Percentiles rank a stretch among this genome's conserved stretches.
These are phyloP conservation scores for Zosterops borbonicus DNA, from an alignment of 2,113 vertebrate genomes.

Conservation along the genomic window DNA sequence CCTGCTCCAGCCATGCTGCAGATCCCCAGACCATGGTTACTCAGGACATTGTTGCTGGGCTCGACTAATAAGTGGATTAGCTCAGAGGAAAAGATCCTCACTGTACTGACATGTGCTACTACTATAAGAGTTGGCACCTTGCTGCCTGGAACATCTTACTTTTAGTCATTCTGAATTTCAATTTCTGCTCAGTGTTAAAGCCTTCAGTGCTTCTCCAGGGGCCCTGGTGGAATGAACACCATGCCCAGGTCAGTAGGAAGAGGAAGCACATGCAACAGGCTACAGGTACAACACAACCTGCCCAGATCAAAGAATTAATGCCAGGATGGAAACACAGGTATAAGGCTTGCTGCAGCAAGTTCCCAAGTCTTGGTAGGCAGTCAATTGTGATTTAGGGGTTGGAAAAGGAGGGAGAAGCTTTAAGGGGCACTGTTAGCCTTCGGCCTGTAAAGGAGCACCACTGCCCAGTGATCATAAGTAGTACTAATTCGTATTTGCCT, in stretches of 20 bases:
- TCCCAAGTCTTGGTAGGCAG: background rate
- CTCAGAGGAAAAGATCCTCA: background rate
- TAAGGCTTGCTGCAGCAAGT: background rate
- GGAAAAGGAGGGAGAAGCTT: background rate
- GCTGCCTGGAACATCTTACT: background rate
- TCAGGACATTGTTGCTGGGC: background rate
- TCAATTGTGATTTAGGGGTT: background rate
- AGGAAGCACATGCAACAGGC: background rate
- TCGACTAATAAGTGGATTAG: background rate
- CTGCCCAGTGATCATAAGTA: background rate
- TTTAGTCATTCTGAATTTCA: background rate
- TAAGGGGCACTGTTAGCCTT: accelerated
- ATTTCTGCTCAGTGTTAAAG: background rate
- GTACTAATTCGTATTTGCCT: background rate
- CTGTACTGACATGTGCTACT: background rate
- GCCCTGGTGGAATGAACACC: background rate
- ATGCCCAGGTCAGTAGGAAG: background rate
- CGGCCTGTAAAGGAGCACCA: background rate
- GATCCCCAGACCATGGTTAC: background rate
- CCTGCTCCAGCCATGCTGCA: background rate
- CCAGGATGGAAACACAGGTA: background rate
- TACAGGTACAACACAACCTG: background rate
- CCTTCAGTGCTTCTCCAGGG: background rate
- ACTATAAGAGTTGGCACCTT: background rate
- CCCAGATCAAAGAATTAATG: background rate